phyloP scores from a whole-genome alignment of 2,113 vertebrate species.

The Eubucco bourcierii region DNA sequence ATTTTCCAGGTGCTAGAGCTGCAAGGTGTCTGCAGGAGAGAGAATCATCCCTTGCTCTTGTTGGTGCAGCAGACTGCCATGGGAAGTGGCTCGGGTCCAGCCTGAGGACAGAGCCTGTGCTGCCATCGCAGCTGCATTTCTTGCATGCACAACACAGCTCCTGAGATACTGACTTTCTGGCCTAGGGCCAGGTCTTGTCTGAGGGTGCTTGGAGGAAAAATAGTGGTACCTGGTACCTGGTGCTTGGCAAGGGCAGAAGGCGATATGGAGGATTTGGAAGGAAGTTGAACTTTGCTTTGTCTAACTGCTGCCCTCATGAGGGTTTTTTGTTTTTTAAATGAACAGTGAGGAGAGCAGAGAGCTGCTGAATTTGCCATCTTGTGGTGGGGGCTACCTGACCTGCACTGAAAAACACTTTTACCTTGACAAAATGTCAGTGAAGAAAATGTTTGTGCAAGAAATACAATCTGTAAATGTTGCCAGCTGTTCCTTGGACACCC shows the following conservation, averaged over 20 bases:
- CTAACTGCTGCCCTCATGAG: background rate
- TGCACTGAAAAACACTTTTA: background rate
- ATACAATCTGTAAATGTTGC: background rate
- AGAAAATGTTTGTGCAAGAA: background rate
- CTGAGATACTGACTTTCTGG: background rate
- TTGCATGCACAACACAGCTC: background rate
- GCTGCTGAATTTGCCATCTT: background rate
- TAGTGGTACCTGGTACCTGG: background rate
- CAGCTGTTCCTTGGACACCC: background rate
- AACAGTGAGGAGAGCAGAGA: background rate
- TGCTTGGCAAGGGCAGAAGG: background rate
- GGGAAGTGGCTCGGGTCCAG: background rate
- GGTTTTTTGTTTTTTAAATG: background rate
- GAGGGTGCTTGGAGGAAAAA: background rate
- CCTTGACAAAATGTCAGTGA: background rate
- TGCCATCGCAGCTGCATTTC: background rate
- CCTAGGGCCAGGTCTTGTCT: background rate
- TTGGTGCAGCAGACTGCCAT: background rate
- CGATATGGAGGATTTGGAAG: background rate
- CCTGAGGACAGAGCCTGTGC: rapidly evolving
- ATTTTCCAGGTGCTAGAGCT: background rate
- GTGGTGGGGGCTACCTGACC: background rate
- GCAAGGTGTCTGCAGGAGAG: background rate
- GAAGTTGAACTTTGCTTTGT: background rate
- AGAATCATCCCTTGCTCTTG: background rate